Evolutionary conservation across 2,797 vertebrate species (phyloP), one percentile per base, ranked within the genome.

Genomic region (Hoplostethus atlanticus): DNA sequence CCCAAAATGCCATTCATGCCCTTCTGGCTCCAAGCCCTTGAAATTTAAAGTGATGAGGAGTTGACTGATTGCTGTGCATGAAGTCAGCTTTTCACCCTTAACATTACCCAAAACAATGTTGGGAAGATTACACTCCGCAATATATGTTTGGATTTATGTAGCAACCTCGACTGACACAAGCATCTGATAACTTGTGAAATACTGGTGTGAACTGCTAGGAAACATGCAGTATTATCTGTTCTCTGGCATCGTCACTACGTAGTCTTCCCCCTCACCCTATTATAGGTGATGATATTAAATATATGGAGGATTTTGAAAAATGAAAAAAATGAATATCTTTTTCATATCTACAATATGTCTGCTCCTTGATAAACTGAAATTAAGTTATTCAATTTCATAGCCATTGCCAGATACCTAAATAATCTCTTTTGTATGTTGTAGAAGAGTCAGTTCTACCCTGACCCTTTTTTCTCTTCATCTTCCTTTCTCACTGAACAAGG

Each of bases 371-470:
- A 85, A 91, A 76, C 50, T 79, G 73, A 94, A 95, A 95, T 95
- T 90, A 96, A 95, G 93, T 89, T 93, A 93, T 95, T 94, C 82
- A 42, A 69, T 95, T 95, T 93, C 94, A 93, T 89, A 89, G 73
- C 78, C 86, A 53, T 62, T 84, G 84, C 87, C 90, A 94, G 91
- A 92, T 86, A 86, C 83, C 85, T 69, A 87, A 91, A 90, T 89
- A 83, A 92, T 90, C 25, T 89, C 90, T 89, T 85, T 73, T 90
- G 84, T 93, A 81, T 11, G 44, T 65, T 63, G 86, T 56, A 84
- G 84, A 85, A 52, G 83, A 91, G 84, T 84, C 79, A 74, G 77
- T 79, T 87, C 79, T 77, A 83, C 87, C 80, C 85, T 71, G 21
- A 70, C 62, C 85, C 53, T 65, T 74, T 79, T 60, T 63, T 80